These are phyloP conservation scores for Pogoniulus pusillus DNA, from an alignment of 2,797 vertebrate genomes.

Conservation along the genomic window DNA sequence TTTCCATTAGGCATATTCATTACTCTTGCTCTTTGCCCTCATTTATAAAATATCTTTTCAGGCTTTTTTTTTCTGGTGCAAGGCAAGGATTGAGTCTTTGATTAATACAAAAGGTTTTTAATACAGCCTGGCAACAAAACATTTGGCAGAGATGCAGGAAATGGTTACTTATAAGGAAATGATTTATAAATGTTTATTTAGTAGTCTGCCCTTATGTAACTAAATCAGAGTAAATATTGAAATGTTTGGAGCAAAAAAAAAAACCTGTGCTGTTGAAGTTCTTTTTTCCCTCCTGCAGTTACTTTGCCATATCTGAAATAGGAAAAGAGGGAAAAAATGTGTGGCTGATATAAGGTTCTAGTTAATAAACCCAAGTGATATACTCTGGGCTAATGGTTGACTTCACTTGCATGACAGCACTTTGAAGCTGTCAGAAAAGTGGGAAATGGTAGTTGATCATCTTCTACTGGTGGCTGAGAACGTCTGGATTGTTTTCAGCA, in stretches of 20 bases:
- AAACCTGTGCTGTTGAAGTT: neutral
- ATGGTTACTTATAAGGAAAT: neutral
- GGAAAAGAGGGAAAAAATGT: neutral
- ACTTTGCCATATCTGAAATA: neutral
- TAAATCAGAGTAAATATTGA: slow-evolving; percentile 19
- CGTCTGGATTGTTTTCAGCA: neutral
- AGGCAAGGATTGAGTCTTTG: neutral
- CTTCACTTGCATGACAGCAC: neutral
- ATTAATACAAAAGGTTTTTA: neutral
- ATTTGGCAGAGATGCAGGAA: neutral
- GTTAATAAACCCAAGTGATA: neutral
- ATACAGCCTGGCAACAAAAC: neutral
- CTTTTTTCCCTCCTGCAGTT: neutral
- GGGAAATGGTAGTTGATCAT: neutral
- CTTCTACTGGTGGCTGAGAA: neutral
- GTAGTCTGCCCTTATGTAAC: neutral
- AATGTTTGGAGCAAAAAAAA: neutral
- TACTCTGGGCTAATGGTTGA: neutral
- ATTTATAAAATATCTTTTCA: slow-evolving; percentile 19
- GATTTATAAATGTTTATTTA: neutral
- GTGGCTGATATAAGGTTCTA: neutral
- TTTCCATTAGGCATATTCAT: neutral
- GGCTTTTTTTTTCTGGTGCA: neutral
- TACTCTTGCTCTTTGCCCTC: neutral
- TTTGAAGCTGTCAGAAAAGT: slow-evolving; percentile 3